phyloP scores from a whole-genome alignment of 2,113 vertebrate genomes.

The Hymenochirus boettgeri region DNA sequence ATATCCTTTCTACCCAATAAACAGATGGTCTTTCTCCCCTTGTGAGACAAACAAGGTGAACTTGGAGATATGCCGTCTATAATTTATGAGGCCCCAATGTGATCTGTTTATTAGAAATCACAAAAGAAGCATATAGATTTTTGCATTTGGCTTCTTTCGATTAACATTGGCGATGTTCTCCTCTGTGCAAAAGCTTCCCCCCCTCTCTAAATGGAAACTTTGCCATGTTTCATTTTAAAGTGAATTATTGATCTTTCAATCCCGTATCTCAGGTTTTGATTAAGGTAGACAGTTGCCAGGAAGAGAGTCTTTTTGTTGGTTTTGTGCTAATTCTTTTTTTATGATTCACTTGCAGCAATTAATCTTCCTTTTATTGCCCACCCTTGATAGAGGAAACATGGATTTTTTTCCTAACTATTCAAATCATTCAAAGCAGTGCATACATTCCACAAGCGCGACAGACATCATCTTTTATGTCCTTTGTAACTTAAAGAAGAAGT shows the following conservation, averaged over 20 bases:
- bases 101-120: conserved; percentile 54
- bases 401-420: conserved; percentile 63
- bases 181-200: conserved; percentile 37
- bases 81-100: conserved; percentile 62
- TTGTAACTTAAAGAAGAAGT: too few species aligned
- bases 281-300: conserved; percentile 63
- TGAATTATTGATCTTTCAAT: conserved; percentile 69
- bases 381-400: conserved; percentile 59
- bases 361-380: conserved; percentile 70
- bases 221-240: conserved; percentile 63
- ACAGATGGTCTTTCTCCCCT: conserved; percentile 68
- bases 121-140: conserved; percentile 56
- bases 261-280: conserved; percentile 66
- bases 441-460: conserved; percentile 50
- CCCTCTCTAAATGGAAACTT: conserved; percentile 49
- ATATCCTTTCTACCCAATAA: conserved; percentile 72
- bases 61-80: conserved; percentile 62
- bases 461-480: conserved; percentile 49
- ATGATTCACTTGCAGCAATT: conserved; percentile 66
- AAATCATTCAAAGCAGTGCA: conserved; percentile 63
- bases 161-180: conserved; percentile 49
- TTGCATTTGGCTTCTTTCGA: conserved; percentile 59
- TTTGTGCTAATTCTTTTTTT: conserved; percentile 71
- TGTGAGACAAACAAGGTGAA: conserved; percentile 67
- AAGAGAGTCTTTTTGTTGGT: conserved; percentile 64